phyloP scores from a whole-genome alignment of 2,113 vertebrate genomes.

The Tachysurus fulvidraco region DNA sequence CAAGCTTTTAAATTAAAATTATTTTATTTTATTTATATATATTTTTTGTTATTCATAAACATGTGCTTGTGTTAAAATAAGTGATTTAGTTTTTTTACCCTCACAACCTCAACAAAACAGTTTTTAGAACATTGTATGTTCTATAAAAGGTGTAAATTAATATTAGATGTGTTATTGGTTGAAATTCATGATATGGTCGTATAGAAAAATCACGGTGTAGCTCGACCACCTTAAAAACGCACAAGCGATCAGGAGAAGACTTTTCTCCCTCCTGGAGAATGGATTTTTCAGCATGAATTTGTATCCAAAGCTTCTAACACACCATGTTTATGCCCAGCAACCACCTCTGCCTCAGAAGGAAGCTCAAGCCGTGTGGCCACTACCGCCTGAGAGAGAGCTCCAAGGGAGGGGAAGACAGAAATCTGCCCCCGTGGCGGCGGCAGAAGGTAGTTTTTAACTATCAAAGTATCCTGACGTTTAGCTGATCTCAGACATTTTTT shows the following conservation, averaged over 20 bases:
- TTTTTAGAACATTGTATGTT: too few relatives aligned
- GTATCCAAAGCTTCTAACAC: background rate
- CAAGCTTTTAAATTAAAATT: background rate
- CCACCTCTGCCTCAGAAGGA: slow-evolving; percentile 7
- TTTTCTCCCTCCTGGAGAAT: too few relatives aligned
- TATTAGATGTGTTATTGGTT: background rate
- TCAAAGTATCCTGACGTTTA: background rate
- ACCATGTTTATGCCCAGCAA: slow-evolving; percentile 36
- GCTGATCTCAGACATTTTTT: background rate
- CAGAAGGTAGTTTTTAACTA: slow-evolving; percentile 67
- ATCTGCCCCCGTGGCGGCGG: slow-evolving; percentile 45
- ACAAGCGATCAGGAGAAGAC: background rate
- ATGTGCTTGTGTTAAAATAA: too few relatives aligned
- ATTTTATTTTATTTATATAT: too few relatives aligned
- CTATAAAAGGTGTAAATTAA: background rate
- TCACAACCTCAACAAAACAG: too few relatives aligned
- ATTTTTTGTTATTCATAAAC: too few relatives aligned
- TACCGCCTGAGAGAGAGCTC: slow-evolving; percentile 59
- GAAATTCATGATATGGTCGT: background rate
- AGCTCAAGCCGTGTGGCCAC: background rate
- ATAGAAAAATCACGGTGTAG: background rate
- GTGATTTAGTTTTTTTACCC: too few relatives aligned
- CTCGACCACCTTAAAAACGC: background rate
- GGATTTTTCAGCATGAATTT: background rate
- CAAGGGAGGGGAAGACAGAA: slow-evolving; percentile 76